Evolutionary conservation across 37 sponge, comb jelly and placozoan species (phyloP).

Genomic region (Lycopodina hypogea): DNA sequence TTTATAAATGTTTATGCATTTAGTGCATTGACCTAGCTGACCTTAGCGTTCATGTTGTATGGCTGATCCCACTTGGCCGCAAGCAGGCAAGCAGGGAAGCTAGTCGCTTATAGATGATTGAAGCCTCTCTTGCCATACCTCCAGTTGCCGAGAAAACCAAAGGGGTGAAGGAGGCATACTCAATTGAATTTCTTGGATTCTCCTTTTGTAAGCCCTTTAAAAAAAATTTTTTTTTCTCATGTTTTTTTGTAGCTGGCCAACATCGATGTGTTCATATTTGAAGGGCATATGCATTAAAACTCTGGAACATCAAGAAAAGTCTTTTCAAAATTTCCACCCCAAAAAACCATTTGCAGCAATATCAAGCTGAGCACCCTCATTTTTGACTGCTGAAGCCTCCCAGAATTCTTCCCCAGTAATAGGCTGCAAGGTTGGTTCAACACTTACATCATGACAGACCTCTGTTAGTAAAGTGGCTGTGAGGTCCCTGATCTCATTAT

Average conservation of each 20-base stretch:
- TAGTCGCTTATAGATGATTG: conserved; percentile 15
- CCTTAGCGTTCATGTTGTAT: no score
- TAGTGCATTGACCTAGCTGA: no score
- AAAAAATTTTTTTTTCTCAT: neutral
- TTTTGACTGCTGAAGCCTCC: no score
- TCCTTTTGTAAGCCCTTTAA: conserved; percentile 11
- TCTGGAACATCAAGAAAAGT: conserved; percentile 35
- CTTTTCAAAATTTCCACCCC: no score
- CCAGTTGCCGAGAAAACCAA: conserved; percentile 21
- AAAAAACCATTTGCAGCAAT: no score
- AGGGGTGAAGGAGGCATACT: conserved; percentile 20
- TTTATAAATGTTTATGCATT: no score
- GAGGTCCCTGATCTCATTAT: no score
- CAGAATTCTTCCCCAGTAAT: no score
- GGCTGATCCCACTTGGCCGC: conserved; percentile 16
- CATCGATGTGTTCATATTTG: no score
- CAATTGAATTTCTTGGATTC: conserved; percentile 12
- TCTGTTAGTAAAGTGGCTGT: conserved; percentile 33
- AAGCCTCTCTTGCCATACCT: conserved; percentile 13
- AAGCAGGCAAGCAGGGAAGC: conserved; percentile 10
- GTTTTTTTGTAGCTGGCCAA: no score
- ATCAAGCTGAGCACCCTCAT: no score
- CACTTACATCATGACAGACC: conserved; percentile 34
- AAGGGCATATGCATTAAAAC: conserved; percentile 36
- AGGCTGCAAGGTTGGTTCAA: conserved; percentile 41